These are phyloP conservation scores for Schlechtendalia chinensis DNA, from an alignment of 1,140 invertebrate species.

Conservation along the genomic window DNA sequence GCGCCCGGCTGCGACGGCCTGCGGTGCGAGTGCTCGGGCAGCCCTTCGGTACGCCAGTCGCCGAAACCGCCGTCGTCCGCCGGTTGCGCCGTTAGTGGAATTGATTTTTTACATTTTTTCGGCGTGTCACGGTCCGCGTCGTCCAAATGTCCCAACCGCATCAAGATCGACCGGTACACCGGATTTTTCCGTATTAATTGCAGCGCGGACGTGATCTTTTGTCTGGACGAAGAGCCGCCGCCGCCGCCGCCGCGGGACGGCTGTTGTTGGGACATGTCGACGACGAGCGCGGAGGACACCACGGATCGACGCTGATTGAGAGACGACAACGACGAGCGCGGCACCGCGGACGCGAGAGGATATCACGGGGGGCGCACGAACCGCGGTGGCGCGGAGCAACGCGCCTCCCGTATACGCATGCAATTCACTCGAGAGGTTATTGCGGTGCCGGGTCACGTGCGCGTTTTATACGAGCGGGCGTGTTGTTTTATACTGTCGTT, in stretches of 20 bases:
- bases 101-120: conserved; percentile 14
- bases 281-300: background rate
- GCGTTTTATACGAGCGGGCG: background rate
- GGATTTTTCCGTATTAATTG: conserved; percentile 56
- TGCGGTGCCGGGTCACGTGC: conserved; percentile 14
- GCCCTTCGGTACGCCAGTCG: conserved; percentile 51
- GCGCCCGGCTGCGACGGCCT: conserved; percentile 51
- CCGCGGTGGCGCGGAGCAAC: background rate
- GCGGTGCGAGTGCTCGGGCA: conserved; percentile 54
- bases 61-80: conserved; percentile 49
- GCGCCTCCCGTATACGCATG: conserved; percentile 13
- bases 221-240: conserved; percentile 47
- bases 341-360: background rate
- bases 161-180: conserved; percentile 58
- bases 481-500: conserved; percentile 10
- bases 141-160: conserved; percentile 54
- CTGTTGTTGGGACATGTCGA: conserved; percentile 28
- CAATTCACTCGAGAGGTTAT: conserved; percentile 21
- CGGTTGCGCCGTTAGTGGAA: background rate
- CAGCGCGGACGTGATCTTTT: conserved; percentile 58
- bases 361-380: conserved; percentile 42
- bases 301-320: background rate
- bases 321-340: background rate
- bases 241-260: background rate
- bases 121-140: background rate